A percentile compares a stretch with the other conserved stretches of the same genome.
phyloP scores from a whole-genome alignment of 2,888 invertebrate genomes.

The Ormyrus thymus region DNA sequence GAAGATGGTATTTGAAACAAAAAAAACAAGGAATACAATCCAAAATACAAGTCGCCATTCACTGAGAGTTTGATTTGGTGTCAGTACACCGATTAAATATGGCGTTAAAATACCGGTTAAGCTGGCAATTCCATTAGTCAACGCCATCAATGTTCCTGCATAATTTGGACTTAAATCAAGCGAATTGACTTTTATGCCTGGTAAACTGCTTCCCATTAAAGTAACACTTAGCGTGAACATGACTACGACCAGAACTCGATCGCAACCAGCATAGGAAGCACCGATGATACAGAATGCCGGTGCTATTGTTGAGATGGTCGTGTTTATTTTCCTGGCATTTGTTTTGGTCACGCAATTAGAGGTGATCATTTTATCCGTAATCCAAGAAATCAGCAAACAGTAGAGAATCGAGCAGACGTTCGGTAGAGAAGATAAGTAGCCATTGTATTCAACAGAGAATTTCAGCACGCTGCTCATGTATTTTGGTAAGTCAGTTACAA shows the following conservation, averaged over 20 bases:
- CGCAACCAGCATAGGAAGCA: slow-evolving; percentile 76
- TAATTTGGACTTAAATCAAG: slow-evolving; percentile 76
- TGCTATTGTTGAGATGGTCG: slow-evolving; percentile 75
- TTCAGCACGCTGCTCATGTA: slow-evolving; percentile 74
- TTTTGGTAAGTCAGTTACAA: slow-evolving; percentile 73
- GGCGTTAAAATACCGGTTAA: slow-evolving; percentile 85
- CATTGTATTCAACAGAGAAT: slow-evolving; percentile 74
- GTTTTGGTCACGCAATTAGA: slow-evolving; percentile 70
- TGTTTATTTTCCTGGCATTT: slow-evolving; percentile 75
- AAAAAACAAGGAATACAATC: slow-evolving; percentile 84
- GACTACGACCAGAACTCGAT: slow-evolving; percentile 70
- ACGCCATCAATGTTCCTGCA: slow-evolving; percentile 76
- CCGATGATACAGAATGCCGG: slow-evolving; percentile 76
- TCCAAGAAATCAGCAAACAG: slow-evolving; percentile 70
- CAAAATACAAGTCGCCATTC: slow-evolving; percentile 90
- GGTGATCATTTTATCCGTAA: slow-evolving; percentile 74
- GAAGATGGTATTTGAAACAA: slow-evolving; percentile 82
- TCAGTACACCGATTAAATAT: slow-evolving; percentile 81
- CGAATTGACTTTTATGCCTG: slow-evolving; percentile 76
- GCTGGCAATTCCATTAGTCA: slow-evolving; percentile 81
- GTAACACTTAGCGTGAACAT: slow-evolving; percentile 76
- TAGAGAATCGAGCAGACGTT: slow-evolving; percentile 75
- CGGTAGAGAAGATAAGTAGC: slow-evolving; percentile 74
- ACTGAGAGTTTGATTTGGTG: slow-evolving; percentile 69
- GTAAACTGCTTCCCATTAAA: slow-evolving; percentile 76